Percentiles rank a stretch among this genome's conserved stretches.
Evolutionary conservation across 2,113 vertebrate species (phyloP).

Genomic region (Menidia beryllina): DNA sequence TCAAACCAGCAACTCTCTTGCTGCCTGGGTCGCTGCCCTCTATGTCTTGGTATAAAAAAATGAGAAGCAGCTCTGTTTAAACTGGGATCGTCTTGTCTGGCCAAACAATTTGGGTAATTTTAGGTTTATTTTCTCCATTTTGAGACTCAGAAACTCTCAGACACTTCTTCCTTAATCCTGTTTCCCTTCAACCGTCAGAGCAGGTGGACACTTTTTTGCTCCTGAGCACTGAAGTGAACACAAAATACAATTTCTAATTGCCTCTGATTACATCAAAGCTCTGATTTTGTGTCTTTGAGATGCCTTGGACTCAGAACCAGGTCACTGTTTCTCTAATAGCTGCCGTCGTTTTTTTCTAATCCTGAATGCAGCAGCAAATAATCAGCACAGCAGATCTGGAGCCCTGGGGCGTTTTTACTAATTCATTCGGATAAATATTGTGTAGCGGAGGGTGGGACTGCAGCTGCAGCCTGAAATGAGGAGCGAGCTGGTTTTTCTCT

Average conservation of each 20-base stretch:
- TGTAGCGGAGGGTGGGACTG: neutral
- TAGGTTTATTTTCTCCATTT: no score
- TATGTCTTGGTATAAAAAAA: no score
- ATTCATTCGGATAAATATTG: slow-evolving; percentile 41
- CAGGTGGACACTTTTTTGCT: neutral
- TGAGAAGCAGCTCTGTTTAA: no score
- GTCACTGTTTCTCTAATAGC: slow-evolving; percentile 29
- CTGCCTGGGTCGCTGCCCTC: no score
- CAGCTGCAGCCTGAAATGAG: neutral
- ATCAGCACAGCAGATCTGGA: slow-evolving; percentile 8
- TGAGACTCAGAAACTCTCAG: no score
- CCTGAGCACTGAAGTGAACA: neutral
- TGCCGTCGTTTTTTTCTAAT: neutral
- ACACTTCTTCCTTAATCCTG: neutral
- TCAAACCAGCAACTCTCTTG: no score
- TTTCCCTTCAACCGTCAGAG: neutral
- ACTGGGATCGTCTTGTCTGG: no score
- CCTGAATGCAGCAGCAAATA: slow-evolving; percentile 1
- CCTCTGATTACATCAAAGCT: slow-evolving; percentile 28
- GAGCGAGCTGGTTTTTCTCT: neutral
- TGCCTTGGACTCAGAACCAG: slow-evolving; percentile 17
- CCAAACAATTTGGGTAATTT: no score
- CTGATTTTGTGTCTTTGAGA: slow-evolving; percentile 1
- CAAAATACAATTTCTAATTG: neutral
- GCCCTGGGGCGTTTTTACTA: neutral